Conservation (phyloP, 30 jellyfish, hydroid and myxozoan genomes). For the Aurelia aurita region DNA sequence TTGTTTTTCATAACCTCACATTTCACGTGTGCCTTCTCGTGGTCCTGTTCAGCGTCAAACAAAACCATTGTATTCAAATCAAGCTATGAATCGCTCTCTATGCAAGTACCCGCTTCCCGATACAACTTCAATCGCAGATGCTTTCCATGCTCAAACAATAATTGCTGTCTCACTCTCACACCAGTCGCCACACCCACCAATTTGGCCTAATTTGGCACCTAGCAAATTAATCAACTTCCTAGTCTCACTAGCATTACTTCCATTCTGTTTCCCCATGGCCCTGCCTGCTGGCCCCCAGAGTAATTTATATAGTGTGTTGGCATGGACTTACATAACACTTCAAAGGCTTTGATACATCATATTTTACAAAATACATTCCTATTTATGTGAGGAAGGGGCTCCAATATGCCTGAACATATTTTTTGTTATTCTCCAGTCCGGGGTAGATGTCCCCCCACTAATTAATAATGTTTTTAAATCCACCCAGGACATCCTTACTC, state of each 20-base stretch:
- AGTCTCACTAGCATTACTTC: background rate
- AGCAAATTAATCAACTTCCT: background rate
- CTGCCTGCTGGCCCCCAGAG: too few relatives aligned
- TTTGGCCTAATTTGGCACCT: background rate
- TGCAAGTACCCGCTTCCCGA: conserved; percentile 41
- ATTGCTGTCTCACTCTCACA: background rate
- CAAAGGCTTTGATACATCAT: too few relatives aligned
- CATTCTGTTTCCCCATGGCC: background rate
- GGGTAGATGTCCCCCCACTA: too few relatives aligned
- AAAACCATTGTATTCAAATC: conserved; percentile 46
- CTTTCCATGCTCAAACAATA: conserved; percentile 23
- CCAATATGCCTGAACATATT: too few relatives aligned
- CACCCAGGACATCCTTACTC: too few relatives aligned
- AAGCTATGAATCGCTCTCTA: conserved; percentile 15
- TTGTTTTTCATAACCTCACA: background rate
- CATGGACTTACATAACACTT: too few relatives aligned
- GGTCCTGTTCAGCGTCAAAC: conserved; percentile 17
- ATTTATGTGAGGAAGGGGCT: too few relatives aligned
- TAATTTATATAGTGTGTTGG: too few relatives aligned
- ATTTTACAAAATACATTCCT: too few relatives aligned
- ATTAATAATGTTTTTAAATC: too few relatives aligned
- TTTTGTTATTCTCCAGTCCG: too few relatives aligned
- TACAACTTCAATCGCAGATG: conserved; percentile 19
- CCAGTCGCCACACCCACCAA: conserved; percentile 1
- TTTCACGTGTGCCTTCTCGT: conserved; percentile 36